These are phyloP conservation scores for Rhabdomys dilectus DNA, from an alignment of 2,113 vertebrate genomes.

Conservation along the genomic window DNA sequence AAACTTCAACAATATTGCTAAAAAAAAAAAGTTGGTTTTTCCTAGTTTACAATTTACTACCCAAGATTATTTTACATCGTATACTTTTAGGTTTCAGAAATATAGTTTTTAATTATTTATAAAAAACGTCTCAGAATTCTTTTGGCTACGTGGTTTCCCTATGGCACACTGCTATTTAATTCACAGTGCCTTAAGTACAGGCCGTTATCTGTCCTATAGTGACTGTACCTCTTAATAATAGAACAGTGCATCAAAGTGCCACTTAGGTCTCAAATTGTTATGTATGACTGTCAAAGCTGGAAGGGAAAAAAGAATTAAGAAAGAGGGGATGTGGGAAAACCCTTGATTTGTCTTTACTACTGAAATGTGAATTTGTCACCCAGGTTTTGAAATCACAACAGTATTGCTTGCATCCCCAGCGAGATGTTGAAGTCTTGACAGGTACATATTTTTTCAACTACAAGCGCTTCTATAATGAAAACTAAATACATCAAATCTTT, in stretches of 20 bases:
- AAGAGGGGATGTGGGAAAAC: conserved; percentile 57
- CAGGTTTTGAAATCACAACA: conserved; percentile 94
- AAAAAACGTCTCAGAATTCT: conserved; percentile 85
- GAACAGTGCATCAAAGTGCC: conserved; percentile 91
- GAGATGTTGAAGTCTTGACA: conserved; percentile 95
- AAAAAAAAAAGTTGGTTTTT: conserved; percentile 82
- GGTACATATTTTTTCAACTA: conserved; percentile 96
- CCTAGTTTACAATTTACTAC: conserved; percentile 80
- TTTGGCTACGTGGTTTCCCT: conserved; percentile 79
- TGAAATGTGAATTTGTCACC: conserved; percentile 95
- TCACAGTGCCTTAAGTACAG: conserved; percentile 85
- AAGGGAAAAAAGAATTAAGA: conserved; percentile 83
- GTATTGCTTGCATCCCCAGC: conserved; percentile 92
- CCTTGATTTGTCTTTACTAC: conserved; percentile 92
- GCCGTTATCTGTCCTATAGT: conserved; percentile 89
- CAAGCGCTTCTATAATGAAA: conserved; percentile 94
- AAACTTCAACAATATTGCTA: conserved; percentile 80
- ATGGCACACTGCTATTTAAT: conserved; percentile 87
- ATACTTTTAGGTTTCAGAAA: conserved; percentile 82
- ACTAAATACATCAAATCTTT: conserved; percentile 95
- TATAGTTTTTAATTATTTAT: conserved; percentile 85
- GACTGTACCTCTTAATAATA: conserved; percentile 91
- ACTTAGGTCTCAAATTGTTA: conserved; percentile 93
- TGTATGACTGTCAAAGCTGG: conserved; percentile 91
- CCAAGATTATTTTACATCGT: conserved; percentile 84